Conservation (phyloP, 2,797 vertebrate species). For the Prionace glauca region DNA sequence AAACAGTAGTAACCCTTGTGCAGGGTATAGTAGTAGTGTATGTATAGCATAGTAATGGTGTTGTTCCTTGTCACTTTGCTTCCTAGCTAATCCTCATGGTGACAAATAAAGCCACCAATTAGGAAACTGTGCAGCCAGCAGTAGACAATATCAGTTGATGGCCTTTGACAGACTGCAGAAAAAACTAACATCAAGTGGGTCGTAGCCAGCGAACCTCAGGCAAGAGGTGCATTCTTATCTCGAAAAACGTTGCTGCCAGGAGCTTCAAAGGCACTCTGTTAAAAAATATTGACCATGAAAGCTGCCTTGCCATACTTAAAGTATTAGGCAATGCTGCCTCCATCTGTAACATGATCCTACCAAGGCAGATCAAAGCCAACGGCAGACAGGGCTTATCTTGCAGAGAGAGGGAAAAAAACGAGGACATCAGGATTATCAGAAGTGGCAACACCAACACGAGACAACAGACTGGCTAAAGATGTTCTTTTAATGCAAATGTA, state of each 20-base stretch:
- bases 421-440: neutral
- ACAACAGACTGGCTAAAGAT: neutral
- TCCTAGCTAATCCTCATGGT: neutral
- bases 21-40: too few species aligned
- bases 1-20: neutral
- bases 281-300: neutral
- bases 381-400: neutral
- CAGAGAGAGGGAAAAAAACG: neutral
- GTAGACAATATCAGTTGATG: neutral
- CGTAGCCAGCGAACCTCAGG: too few species aligned
- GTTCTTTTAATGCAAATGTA: slow-evolving; percentile 10
- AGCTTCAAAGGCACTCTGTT: neutral
- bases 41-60: too few species aligned
- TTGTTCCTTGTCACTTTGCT: neutral
- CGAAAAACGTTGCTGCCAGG: neutral
- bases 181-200: neutral
- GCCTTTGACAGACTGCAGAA: neutral
- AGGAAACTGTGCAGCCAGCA: neutral
- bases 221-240: neutral
- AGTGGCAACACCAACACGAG: neutral
- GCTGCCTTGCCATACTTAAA: neutral
- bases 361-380: neutral
- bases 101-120: neutral
- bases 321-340: neutral
- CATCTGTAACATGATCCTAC: neutral